These are phyloP conservation scores for Diplodus sargus DNA, from an alignment of 2,797 vertebrate genomes.

Conservation along the genomic window DNA sequence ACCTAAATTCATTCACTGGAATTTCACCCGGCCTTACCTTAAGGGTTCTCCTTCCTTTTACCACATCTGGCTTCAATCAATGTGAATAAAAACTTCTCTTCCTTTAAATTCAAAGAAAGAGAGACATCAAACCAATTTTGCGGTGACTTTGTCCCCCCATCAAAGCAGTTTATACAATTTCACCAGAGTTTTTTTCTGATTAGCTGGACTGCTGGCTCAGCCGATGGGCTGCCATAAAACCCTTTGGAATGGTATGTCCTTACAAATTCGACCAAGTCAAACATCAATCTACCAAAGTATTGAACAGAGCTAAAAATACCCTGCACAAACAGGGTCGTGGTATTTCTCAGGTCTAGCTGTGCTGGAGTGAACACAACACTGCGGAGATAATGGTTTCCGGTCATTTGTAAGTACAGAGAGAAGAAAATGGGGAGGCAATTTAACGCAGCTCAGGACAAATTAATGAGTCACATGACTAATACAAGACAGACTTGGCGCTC, in stretches of 20 bases:
- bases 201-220: constrained; percentile 65
- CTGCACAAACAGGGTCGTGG: constrained; percentile 52
- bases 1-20: constrained; percentile 66
- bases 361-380: constrained; percentile 36
- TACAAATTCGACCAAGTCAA: constrained; percentile 73
- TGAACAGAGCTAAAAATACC: constrained; percentile 75
- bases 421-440: constrained; percentile 40
- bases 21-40: constrained; percentile 71
- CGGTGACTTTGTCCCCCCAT: constrained; percentile 58
- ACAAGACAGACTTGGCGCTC: constrained; percentile 31
- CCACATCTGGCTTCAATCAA: constrained; percentile 92
- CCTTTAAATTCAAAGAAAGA: constrained; percentile 72
- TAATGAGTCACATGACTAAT: constrained; percentile 32
- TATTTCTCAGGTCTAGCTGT: constrained; percentile 41
- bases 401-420: constrained; percentile 36
- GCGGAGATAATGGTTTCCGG: constrained; percentile 39
- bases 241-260: constrained; percentile 68
- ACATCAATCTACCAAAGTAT: constrained; percentile 72
- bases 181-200: constrained; percentile 71
- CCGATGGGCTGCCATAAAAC: constrained; percentile 71
- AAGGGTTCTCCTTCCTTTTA: constrained; percentile 64
- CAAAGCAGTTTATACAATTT: constrained; percentile 67
- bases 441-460: constrained; percentile 26
- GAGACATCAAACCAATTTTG: constrained; percentile 76
- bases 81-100: constrained; percentile 80